phyloP scores from a whole-genome alignment of 2,797 vertebrate species.

The Falco naumanni region DNA sequence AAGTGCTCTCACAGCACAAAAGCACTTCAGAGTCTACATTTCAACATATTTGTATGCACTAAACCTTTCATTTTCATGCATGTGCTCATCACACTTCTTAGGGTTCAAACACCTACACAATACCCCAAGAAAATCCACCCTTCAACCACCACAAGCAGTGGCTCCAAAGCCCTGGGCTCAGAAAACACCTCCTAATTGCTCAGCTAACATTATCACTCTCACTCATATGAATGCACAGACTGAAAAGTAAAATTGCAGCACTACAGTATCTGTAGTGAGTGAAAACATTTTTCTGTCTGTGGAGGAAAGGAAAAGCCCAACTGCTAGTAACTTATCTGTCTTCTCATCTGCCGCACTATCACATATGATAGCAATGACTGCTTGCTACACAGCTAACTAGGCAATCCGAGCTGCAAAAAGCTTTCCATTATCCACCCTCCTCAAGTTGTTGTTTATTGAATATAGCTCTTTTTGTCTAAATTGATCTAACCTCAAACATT shows the following conservation, averaged over 20 bases:
- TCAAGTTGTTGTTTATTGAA: background rate
- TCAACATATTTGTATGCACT: background rate
- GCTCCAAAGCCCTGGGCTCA: background rate
- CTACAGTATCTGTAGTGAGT: rapidly evolving
- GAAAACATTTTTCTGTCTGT: background rate
- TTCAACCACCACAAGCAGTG: background rate
- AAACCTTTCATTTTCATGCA: background rate
- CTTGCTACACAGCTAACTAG: background rate
- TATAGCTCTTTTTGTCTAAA: background rate
- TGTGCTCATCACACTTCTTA: background rate
- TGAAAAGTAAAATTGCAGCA: background rate
- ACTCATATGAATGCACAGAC: background rate
- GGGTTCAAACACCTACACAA: background rate
- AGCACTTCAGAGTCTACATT: background rate
- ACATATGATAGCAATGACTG: background rate
- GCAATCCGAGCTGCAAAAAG: background rate
- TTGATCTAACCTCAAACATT: background rate
- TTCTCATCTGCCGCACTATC: background rate
- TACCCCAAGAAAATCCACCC: background rate
- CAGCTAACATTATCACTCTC: background rate
- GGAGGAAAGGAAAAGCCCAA: slow-evolving; percentile 21
- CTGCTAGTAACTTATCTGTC: background rate
- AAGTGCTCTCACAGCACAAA: background rate
- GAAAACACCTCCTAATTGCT: background rate
- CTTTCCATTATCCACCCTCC: background rate